Conservation (phyloP, 2,113 vertebrate species). For the Camelus dromedarius region DNA sequence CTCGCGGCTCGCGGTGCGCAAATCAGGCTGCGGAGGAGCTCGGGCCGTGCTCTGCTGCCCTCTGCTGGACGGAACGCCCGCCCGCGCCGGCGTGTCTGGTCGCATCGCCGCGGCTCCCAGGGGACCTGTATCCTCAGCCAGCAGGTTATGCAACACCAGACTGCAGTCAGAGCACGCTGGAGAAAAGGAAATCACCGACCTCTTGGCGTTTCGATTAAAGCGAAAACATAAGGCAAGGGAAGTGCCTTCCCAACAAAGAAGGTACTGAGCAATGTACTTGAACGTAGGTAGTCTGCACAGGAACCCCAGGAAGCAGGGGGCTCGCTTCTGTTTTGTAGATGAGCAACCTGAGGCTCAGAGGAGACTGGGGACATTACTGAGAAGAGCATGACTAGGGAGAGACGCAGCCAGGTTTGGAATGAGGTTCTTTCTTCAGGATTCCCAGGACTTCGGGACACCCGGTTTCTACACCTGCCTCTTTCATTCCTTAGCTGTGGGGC, state of each 20-base stretch:
- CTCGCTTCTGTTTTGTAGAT: not conserved
- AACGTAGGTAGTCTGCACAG: fast-evolving
- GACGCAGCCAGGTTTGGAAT: not conserved
- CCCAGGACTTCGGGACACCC: not conserved
- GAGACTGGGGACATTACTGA: fast-evolving
- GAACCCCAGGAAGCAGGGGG: not conserved
- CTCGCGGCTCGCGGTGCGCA: fast-evolving
- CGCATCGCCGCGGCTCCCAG: not conserved
- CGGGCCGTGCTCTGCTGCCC: conserved; percentile 73
- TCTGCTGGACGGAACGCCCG: conserved; percentile 60
- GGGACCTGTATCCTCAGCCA: not conserved
- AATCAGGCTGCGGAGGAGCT: fast-evolving
- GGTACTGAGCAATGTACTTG: fast-evolving
- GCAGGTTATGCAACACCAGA: conserved; percentile 50
- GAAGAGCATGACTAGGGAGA: not conserved
- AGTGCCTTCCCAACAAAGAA: not conserved
- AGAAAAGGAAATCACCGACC: not conserved
- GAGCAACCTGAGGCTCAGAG: not conserved
- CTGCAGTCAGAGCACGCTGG: not conserved
- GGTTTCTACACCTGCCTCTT: not conserved
- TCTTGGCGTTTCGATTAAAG: not conserved
- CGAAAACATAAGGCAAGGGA: not conserved
- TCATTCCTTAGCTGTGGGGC: not conserved
- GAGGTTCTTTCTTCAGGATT: not conserved
- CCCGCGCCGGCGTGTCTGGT: not conserved